Conservation (phyloP, 2,113 vertebrate species). For the Pituophis catenifer region DNA sequence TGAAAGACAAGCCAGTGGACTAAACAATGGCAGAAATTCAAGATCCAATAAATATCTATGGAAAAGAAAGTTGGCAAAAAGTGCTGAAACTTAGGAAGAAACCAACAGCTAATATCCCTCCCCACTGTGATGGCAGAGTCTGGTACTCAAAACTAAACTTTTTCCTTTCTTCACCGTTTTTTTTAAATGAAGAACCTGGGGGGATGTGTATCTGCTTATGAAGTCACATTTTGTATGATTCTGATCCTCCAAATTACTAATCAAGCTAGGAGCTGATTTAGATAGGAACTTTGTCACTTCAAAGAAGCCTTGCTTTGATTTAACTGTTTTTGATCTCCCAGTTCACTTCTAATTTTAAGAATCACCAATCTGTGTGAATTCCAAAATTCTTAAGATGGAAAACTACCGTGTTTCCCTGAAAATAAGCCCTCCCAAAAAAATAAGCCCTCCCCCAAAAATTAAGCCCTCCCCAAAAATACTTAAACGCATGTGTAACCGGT, state of each 20-base stretch:
- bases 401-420: background rate
- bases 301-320: background rate
- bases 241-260: background rate
- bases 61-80: background rate
- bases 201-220: background rate
- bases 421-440: too few species aligned
- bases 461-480: too few species aligned
- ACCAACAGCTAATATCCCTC: background rate
- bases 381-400: background rate
- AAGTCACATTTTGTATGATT: background rate
- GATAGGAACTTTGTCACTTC: background rate
- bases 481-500: too few species aligned
- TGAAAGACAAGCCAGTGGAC: background rate
- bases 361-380: background rate
- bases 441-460: too few species aligned
- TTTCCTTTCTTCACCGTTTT: background rate
- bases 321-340: background rate
- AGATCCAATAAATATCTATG: background rate
- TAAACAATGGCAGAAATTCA: background rate
- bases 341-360: background rate
- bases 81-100: background rate
- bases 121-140: background rate
- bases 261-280: background rate
- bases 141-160: background rate
- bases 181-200: background rate